These are phyloP conservation scores for Loris lydekkerianus DNA, from an alignment of 2,797 vertebrate genomes.

Conservation along the genomic window DNA sequence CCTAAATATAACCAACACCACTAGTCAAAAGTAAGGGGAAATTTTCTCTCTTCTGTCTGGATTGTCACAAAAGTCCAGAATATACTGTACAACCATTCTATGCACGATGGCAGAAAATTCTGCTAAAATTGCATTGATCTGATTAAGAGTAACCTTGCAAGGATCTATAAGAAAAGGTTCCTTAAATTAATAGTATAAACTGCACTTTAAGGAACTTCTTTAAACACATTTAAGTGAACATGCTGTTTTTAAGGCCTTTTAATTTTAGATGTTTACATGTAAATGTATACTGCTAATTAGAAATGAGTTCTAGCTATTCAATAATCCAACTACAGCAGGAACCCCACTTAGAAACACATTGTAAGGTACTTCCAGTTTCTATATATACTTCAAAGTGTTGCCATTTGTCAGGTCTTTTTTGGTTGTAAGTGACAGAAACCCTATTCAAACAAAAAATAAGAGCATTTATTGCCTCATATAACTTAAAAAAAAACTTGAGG, in stretches of 20 bases:
- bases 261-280: constrained; percentile 70
- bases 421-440: constrained; percentile 68
- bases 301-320: constrained; percentile 76
- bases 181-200: constrained; percentile 42
- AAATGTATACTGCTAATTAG: constrained; percentile 80
- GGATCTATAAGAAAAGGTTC: background rate
- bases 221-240: constrained; percentile 33
- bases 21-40: background rate
- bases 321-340: constrained; percentile 75
- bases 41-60: background rate
- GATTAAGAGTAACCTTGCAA: background rate
- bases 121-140: constrained; percentile 28
- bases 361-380: constrained; percentile 75
- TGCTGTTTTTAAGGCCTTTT: constrained; percentile 73
- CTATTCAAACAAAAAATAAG: constrained; percentile 68
- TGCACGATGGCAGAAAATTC: background rate
- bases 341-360: constrained; percentile 81
- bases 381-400: constrained; percentile 68
- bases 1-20: background rate
- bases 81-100: background rate
- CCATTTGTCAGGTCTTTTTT: constrained; percentile 65
- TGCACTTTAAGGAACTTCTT: constrained; percentile 1
- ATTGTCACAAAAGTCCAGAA: background rate
- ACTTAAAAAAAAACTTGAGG: background rate
- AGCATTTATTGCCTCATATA: constrained; percentile 44